Conservation (phyloP, 2,797 vertebrate genomes). For the Euphonia xanthogaster region DNA sequence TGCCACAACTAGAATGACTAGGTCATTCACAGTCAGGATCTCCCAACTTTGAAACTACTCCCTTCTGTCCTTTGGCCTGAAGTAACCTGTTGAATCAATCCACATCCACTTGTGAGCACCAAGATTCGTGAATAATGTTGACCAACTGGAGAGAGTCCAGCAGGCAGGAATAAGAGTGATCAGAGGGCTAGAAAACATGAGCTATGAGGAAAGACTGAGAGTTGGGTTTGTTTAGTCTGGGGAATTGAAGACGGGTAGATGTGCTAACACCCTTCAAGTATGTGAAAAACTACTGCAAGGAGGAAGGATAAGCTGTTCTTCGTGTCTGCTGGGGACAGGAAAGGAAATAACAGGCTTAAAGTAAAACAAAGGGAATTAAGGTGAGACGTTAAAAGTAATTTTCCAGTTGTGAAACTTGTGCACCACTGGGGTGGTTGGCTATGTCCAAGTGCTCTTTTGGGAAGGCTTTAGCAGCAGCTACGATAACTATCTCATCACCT, state of each 20-base stretch:
- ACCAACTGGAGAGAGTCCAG: constrained; percentile 29
- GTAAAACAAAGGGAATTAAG: not conserved
- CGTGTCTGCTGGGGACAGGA: not conserved
- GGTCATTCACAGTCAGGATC: not conserved
- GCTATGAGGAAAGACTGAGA: constrained; percentile 26
- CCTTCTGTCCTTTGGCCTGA: not conserved
- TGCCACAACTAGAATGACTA: not conserved
- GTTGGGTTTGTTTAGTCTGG: constrained; percentile 37
- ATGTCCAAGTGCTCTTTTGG: not conserved
- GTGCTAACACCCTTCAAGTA: not conserved
- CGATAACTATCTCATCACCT: not conserved
- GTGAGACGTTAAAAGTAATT: not conserved
- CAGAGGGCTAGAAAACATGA: not conserved
- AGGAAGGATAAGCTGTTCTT: not conserved
- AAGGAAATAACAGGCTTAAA: not conserved
- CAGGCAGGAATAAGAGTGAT: not conserved
- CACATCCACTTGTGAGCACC: not conserved
- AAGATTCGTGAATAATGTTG: not conserved
- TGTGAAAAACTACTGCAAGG: not conserved
- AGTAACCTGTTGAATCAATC: not conserved
- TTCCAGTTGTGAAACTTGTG: not conserved
- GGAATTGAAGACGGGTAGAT: not conserved
- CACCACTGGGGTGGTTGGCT: not conserved
- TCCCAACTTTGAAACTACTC: not conserved
- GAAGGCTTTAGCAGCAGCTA: not conserved